phyloP scores from a whole-genome alignment of 2,888 invertebrate species.

The Xylophagus ater region DNA sequence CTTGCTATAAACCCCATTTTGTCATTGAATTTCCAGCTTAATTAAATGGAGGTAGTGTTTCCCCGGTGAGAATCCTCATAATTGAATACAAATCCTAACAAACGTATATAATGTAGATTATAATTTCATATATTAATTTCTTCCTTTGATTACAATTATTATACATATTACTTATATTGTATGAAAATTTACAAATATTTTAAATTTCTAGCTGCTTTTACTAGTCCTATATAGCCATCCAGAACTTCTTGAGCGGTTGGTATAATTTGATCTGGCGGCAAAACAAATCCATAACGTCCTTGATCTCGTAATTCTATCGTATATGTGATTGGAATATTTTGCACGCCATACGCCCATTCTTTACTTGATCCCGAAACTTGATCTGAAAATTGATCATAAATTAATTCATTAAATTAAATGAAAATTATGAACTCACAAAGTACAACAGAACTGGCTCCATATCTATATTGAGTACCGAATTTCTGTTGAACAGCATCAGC shows the following conservation, averaged over 20 bases:
- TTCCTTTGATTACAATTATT: conserved; percentile 11
- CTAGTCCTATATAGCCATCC: conserved; percentile 43
- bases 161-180: not conserved
- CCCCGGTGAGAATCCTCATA: no score
- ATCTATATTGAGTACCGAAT: conserved; percentile 42
- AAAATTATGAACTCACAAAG: conserved; percentile 40
- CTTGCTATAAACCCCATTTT: no score
- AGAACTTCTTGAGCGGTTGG: conserved; percentile 49
- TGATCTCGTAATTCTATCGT: conserved; percentile 54
- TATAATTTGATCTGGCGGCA: conserved; percentile 53
- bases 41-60: no score
- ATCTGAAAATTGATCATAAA: conserved; percentile 25
- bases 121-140: no score
- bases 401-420: not conserved
- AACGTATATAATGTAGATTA: no score
- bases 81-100: no score
- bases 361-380: conserved; percentile 37
- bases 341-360: conserved; percentile 45
- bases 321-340: conserved; percentile 41
- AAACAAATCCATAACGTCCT: conserved; percentile 54
- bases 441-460: conserved; percentile 46
- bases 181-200: conserved; percentile 35
- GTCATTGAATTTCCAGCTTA: no score
- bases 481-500: conserved; percentile 41
- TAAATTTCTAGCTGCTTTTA: conserved; percentile 40